phyloP scores from a whole-genome alignment of 92 coral and sea anemone species.

The Blastomussa wellsi region DNA sequence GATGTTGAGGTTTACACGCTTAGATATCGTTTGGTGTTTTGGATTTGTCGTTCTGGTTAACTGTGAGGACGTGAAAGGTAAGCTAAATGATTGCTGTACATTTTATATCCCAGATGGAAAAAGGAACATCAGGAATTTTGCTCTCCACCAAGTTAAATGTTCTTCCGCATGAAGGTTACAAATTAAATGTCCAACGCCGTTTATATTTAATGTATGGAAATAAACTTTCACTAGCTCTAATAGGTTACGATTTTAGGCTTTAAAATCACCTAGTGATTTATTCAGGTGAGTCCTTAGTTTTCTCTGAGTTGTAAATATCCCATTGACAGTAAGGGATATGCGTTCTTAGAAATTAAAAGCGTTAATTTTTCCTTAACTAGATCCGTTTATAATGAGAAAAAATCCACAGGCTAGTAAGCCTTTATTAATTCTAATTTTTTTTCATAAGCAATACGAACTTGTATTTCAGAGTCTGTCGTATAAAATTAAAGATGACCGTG shows the following conservation, averaged over 20 bases:
- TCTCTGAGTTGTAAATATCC: neutral
- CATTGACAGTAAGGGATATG: neutral
- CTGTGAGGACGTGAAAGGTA: neutral
- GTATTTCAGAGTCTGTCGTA: neutral
- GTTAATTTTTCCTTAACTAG: neutral
- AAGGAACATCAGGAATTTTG: neutral
- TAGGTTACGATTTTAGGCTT: neutral
- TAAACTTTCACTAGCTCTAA: neutral
- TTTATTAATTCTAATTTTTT: neutral
- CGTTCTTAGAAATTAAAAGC: neutral
- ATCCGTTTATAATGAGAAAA: neutral
- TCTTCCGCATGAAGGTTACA: neutral
- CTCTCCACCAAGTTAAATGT: neutral
- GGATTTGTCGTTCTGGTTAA: constrained; percentile 1
- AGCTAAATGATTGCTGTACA: neutral
- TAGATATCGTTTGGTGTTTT: neutral
- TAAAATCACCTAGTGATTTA: neutral
- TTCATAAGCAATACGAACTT: neutral
- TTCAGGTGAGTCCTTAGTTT: neutral
- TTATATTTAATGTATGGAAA: neutral
- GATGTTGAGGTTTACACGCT: neutral
- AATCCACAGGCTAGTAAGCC: neutral
- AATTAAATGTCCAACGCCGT: neutral
- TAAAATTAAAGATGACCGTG: neutral
- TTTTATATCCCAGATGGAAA: neutral